Evolutionary conservation across 1,140 invertebrate species (phyloP).

Genomic region (Drosophila triauraria): DNA sequence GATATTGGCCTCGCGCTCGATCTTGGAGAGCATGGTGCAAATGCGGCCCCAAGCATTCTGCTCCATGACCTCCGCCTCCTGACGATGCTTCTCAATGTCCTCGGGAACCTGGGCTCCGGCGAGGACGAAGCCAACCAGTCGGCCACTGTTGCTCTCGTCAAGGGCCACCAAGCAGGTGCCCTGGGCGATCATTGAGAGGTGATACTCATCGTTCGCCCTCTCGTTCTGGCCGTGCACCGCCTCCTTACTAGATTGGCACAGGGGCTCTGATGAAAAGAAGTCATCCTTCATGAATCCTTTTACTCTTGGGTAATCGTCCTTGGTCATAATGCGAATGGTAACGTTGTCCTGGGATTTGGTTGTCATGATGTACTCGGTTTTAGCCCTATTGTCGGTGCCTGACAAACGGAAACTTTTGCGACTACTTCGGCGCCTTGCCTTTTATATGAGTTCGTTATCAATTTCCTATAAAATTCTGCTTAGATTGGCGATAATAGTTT

Average conservation of each 20-base stretch:
- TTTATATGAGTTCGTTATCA: conserved; percentile 6
- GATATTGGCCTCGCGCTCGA: conserved; percentile 5
- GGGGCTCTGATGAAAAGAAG: not conserved
- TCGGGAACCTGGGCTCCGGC: conserved; percentile 6
- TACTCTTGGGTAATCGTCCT: not conserved
- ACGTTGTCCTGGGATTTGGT: not conserved
- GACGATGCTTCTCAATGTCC: not conserved
- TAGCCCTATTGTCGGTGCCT: not conserved
- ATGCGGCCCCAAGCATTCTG: conserved; percentile 2
- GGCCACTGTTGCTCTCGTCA: not conserved
- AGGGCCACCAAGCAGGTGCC: conserved; percentile 9
- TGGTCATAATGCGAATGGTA: not conserved
- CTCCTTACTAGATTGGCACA: not conserved
- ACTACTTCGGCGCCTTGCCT: not conserved
- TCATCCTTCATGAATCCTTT: conserved; percentile 4
- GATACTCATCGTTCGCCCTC: not conserved
- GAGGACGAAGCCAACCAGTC: not conserved
- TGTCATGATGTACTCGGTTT: not conserved
- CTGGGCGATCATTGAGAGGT: conserved; percentile 11
- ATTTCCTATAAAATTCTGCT: not conserved
- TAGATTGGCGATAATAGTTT: not conserved
- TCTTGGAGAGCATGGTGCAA: conserved; percentile 2
- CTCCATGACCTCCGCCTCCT: conserved; percentile 1
- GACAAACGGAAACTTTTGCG: not conserved
- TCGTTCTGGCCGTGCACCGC: conserved; percentile 1